These are phyloP conservation scores for Pterocles burchelli DNA, from an alignment of 2,113 vertebrate species.

Conservation along the genomic window DNA sequence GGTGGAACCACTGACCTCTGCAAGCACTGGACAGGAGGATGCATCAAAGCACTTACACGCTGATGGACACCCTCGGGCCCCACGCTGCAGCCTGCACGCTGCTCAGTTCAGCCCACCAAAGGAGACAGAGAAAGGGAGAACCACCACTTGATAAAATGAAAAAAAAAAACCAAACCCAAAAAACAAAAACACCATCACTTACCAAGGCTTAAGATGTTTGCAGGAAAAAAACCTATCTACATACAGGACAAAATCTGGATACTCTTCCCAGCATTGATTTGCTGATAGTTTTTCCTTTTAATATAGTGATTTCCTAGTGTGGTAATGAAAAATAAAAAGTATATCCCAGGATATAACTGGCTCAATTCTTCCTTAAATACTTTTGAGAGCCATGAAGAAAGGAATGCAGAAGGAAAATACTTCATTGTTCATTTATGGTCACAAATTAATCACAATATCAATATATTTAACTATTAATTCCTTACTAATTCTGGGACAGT, in stretches of 20 bases:
- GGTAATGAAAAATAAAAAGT: neutral
- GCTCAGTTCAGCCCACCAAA: neutral
- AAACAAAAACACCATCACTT: too few relatives aligned
- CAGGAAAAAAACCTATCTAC: neutral
- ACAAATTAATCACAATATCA: neutral
- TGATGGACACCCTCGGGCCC: accelerated
- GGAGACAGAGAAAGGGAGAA: neutral
- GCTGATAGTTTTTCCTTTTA: neutral
- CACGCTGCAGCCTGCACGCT: neutral
- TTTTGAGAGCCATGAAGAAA: neutral
- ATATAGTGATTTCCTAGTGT: neutral
- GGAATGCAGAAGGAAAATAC: neutral
- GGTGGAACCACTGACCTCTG: accelerated
- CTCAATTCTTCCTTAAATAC: neutral
- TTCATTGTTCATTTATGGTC: neutral
- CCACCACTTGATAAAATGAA: neutral
- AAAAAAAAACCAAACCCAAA: too few relatives aligned
- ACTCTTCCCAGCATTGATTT: neutral
- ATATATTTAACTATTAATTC: neutral
- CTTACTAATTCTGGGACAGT: neutral
- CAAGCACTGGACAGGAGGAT: accelerated
- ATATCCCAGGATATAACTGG: neutral
- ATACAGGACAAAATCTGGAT: neutral
- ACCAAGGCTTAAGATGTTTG: neutral
- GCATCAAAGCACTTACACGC: accelerated